Evolutionary conservation across 2,113 vertebrate genomes (phyloP).

Genomic region (Scolopax mira): DNA sequence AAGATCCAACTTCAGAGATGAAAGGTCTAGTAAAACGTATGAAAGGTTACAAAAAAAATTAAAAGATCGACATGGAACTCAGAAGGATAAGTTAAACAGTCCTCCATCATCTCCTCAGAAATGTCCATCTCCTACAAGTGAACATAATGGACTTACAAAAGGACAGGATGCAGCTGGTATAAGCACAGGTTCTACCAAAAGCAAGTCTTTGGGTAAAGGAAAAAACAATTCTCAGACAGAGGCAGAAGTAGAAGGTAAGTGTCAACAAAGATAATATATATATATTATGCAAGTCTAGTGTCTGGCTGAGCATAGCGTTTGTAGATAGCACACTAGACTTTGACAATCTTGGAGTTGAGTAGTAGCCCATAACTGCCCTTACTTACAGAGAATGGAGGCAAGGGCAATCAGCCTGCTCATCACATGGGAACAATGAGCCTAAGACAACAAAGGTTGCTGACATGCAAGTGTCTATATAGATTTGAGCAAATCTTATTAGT

Average conservation of each 20-base stretch:
- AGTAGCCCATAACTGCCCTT: neutral
- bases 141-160: conserved; percentile 85
- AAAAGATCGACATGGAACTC: conserved; percentile 90
- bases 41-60: conserved; percentile 96
- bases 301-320: neutral
- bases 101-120: conserved; percentile 92
- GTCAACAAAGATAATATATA: neutral
- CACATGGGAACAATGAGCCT: neutral
- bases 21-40: conserved; percentile 92
- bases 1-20: conserved; percentile 89
- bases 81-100: conserved; percentile 87
- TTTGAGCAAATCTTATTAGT: neutral
- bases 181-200: conserved; percentile 74
- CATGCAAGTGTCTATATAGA: neutral
- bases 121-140: conserved; percentile 79
- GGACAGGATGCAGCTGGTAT: conserved; percentile 70
- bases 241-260: conserved; percentile 68
- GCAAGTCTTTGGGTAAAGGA: conserved; percentile 74
- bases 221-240: conserved; percentile 77
- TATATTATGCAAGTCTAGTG: neutral
- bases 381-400: neutral
- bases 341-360: neutral
- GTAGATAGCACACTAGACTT: neutral
- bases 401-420: neutral
- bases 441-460: neutral